Evolutionary conservation across 2,888 invertebrate genomes (phyloP).

Genomic region (Lepidochitona cinerea): DNA sequence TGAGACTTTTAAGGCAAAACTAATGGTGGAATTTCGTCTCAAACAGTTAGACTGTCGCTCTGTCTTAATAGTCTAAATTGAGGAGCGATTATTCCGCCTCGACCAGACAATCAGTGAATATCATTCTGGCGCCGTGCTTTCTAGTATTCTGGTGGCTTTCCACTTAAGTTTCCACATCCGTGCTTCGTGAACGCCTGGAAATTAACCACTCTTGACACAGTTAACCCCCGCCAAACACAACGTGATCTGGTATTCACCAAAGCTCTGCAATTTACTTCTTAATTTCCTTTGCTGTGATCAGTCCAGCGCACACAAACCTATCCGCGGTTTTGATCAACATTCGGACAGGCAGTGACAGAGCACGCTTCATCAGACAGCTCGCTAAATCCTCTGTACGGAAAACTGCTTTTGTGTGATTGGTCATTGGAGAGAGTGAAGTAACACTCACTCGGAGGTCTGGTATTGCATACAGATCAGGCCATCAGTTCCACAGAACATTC

Average conservation of each 20-base stretch:
- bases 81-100: no score
- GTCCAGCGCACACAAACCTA: background rate
- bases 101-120: background rate
- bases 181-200: background rate
- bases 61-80: no score
- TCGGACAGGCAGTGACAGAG: background rate
- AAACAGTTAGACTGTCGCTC: no score
- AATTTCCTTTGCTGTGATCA: constrained; percentile 1
- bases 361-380: background rate
- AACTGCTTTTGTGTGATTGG: background rate
- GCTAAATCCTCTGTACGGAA: background rate
- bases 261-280: background rate
- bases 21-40: no score
- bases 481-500: no score
- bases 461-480: background rate
- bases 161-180: no score
- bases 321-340: background rate
- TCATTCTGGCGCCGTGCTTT: background rate
- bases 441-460: background rate
- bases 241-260: background rate
- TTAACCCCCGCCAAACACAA: background rate
- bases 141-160: no score
- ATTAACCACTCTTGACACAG: background rate
- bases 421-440: background rate
- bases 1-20: no score